Percentiles rank a stretch among this genome's conserved stretches.
phyloP scores from a whole-genome alignment of 2,888 invertebrate genomes.

The Xestia c-nigrum region DNA sequence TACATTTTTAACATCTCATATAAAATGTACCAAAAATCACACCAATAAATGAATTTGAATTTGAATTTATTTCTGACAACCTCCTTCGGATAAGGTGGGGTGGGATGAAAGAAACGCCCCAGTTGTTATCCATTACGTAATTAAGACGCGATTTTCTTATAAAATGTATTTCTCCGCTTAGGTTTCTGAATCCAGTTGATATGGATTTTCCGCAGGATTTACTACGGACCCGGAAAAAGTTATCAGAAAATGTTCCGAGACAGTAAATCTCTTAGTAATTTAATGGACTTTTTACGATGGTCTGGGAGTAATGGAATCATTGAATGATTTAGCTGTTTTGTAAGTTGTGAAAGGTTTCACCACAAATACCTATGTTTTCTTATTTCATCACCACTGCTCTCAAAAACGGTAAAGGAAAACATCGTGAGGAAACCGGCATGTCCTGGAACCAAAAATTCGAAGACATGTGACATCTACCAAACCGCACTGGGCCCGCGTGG shows the following conservation, averaged over 20 bases:
- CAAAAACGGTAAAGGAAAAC: no score
- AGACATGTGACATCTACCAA: no score
- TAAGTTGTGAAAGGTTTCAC: neutral
- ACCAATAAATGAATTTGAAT: no score
- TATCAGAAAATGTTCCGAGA: constrained; percentile 19
- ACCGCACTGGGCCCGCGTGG: no score
- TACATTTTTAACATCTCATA: no score
- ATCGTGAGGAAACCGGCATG: no score
- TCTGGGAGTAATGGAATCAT: constrained; percentile 4
- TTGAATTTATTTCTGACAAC: neutral
- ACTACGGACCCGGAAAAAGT: constrained; percentile 22
- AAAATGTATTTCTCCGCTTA: constrained; percentile 3
- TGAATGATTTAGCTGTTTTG: constrained; percentile 13
- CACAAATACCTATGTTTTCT: no score
- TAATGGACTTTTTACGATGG: constrained; percentile 24
- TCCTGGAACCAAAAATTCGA: no score
- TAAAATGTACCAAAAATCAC: no score
- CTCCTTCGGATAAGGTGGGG: neutral
- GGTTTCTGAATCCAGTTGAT: constrained; percentile 8
- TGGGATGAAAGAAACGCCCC: neutral
- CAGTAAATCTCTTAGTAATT: constrained; percentile 38
- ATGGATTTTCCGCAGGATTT: constrained; percentile 24
- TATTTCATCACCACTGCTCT: no score
- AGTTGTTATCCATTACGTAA: constrained; percentile 11
- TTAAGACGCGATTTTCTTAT: constrained; percentile 15